Evolutionary conservation across 2,797 vertebrate species (phyloP).

Genomic region (Danio kyathit): DNA sequence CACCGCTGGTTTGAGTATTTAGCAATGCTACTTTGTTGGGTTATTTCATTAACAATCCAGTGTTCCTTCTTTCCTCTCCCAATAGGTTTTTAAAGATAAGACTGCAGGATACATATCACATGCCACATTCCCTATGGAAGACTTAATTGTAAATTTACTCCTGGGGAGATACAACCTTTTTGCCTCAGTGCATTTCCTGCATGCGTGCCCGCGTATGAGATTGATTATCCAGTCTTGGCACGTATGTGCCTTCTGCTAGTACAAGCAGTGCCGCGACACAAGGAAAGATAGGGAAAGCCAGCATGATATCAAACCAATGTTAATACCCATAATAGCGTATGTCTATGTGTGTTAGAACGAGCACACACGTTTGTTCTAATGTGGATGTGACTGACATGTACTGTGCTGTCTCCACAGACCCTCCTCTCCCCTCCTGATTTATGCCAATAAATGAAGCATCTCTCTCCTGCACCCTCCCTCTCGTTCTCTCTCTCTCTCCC

Average conservation of each 20-base stretch:
- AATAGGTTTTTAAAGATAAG: constrained; percentile 14
- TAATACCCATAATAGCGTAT: constrained; percentile 8
- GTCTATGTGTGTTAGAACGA: constrained; percentile 28
- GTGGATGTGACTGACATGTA: constrained; percentile 57
- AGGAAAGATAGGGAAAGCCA: constrained; percentile 18
- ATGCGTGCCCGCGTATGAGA: not conserved
- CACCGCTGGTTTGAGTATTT: constrained; percentile 5
- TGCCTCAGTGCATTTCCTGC: constrained; percentile 37
- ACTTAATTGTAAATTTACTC: constrained; percentile 20
- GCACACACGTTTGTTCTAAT: constrained; percentile 20
- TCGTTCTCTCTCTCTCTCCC: constrained; percentile 8
- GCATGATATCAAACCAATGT: constrained; percentile 44
- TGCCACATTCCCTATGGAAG: not conserved
- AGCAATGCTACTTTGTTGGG: constrained; percentile 19
- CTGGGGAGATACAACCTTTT: constrained; percentile 67
- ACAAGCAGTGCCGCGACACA: constrained; percentile 10
- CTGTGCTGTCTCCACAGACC: constrained; percentile 52
- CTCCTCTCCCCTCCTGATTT: constrained; percentile 66
- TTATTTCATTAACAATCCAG: constrained; percentile 31
- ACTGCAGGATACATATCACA: not conserved
- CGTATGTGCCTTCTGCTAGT: constrained; percentile 4
- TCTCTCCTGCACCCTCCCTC: constrained; percentile 45
- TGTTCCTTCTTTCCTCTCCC: constrained; percentile 3
- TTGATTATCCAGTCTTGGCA: constrained; percentile 11
- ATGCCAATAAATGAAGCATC: constrained; percentile 65